A percentile compares a stretch with the other conserved stretches of the same genome.
phyloP scores from a whole-genome alignment of 2,888 invertebrate genomes.

The Peribatodes rhomboidaria region DNA sequence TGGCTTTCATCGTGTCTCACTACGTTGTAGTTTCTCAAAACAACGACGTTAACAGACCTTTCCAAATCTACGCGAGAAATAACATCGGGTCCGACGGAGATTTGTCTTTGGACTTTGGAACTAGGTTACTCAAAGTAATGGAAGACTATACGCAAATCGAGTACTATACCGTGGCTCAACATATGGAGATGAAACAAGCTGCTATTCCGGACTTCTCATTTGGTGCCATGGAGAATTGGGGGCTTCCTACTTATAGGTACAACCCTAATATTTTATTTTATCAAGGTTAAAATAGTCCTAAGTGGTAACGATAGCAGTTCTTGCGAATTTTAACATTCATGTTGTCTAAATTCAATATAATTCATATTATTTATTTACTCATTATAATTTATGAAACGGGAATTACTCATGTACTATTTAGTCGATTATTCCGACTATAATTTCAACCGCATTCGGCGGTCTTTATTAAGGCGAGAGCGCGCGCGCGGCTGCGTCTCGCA shows the following conservation, averaged over 20 bases:
- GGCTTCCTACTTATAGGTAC: slow-evolving; percentile 91
- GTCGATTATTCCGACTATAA: too few species aligned
- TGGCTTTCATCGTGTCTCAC: slow-evolving; percentile 95
- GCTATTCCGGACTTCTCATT: slow-evolving; percentile 93
- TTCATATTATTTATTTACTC: too few species aligned
- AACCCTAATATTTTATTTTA: not conserved
- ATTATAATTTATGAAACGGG: too few species aligned
- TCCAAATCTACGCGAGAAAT: slow-evolving; percentile 76
- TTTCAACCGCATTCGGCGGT: too few species aligned
- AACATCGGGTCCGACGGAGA: slow-evolving; percentile 72
- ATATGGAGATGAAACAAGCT: slow-evolving; percentile 89
- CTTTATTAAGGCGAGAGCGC: too few species aligned
- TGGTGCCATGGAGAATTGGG: slow-evolving; percentile 96
- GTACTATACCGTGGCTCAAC: slow-evolving; percentile 83
- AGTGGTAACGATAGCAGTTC: too few species aligned
- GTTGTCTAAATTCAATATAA: too few species aligned
- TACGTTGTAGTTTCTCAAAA: slow-evolving; percentile 73
- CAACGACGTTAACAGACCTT: slow-evolving; percentile 60
- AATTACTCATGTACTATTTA: too few species aligned
- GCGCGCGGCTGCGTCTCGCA: too few species aligned
- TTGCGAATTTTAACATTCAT: too few species aligned
- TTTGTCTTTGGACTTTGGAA: slow-evolving; percentile 79
- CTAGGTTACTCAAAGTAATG: slow-evolving; percentile 80
- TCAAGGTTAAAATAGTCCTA: not conserved
- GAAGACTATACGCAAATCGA: slow-evolving; percentile 84